phyloP scores from a whole-genome alignment of 2,113 vertebrate genomes.

The Anhinga anhinga region DNA sequence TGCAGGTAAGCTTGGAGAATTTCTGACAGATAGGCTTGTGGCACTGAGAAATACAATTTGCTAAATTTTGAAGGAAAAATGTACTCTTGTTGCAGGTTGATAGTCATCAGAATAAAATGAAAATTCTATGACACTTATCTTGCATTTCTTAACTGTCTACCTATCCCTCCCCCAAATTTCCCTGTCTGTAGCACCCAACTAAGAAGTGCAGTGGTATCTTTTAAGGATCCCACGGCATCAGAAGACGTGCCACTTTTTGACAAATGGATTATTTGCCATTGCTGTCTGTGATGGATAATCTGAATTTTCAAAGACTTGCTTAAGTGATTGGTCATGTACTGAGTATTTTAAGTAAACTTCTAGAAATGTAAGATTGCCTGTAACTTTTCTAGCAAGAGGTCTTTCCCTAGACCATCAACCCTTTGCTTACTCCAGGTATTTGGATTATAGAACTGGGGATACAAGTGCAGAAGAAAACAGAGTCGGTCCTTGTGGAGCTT shows the following conservation, averaged over 20 bases:
- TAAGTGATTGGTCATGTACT: background rate
- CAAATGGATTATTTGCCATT: background rate
- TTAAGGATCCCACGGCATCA: background rate
- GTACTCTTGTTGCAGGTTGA: background rate
- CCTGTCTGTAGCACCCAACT: background rate
- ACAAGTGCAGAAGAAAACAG: background rate
- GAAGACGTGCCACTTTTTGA: background rate
- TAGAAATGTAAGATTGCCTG: background rate
- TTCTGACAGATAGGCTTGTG: background rate
- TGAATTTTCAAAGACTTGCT: background rate
- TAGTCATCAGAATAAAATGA: background rate
- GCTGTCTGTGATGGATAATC: background rate
- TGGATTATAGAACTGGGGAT: background rate
- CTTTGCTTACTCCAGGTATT: background rate
- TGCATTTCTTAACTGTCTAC: background rate
- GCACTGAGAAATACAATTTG: rapidly evolving
- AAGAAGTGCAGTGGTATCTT: background rate
- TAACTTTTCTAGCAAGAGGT: background rate
- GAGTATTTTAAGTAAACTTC: background rate
- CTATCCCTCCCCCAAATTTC: background rate
- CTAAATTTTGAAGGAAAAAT: background rate
- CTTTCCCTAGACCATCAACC: background rate
- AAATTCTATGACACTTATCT: background rate
- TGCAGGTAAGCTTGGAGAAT: background rate
- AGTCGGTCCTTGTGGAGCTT: no score